Evolutionary conservation across 1,140 invertebrate genomes (phyloP).

Genomic region (Anastrepha ludens): DNA sequence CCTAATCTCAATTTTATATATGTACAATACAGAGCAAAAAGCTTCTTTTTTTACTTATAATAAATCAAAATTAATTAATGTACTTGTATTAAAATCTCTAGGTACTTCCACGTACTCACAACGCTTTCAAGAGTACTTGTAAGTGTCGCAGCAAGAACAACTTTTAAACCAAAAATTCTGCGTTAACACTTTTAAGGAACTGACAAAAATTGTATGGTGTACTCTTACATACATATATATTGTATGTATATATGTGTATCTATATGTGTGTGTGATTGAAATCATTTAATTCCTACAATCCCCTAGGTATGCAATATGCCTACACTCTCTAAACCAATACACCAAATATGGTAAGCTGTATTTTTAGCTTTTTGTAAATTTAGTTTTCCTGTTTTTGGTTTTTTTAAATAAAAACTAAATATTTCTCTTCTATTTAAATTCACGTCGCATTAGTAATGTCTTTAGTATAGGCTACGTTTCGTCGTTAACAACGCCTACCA

Average conservation of each 20-base stretch:
- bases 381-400: constrained; percentile 31
- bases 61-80: background rate
- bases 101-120: background rate
- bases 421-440: constrained; percentile 62
- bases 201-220: constrained; percentile 1
- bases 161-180: background rate
- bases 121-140: background rate
- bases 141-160: background rate
- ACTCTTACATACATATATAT: background rate
- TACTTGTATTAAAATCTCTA: background rate
- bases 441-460: constrained; percentile 71
- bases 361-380: background rate
- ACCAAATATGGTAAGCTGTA: background rate
- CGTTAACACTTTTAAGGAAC: constrained; percentile 30
- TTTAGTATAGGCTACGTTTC: constrained; percentile 75
- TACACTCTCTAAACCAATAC: background rate
- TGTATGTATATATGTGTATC: too few relatives aligned
- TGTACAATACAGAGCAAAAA: too few relatives aligned
- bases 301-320: background rate
- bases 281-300: background rate
- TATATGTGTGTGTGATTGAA: background rate
- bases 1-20: too few relatives aligned
- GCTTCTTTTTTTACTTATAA: too few relatives aligned
- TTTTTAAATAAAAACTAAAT: background rate
- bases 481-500: constrained; percentile 65